Percentiles rank a stretch among this genome's conserved stretches.
Conservation (phyloP, 2,797 vertebrate species). For the Gallinago solitaria region DNA sequence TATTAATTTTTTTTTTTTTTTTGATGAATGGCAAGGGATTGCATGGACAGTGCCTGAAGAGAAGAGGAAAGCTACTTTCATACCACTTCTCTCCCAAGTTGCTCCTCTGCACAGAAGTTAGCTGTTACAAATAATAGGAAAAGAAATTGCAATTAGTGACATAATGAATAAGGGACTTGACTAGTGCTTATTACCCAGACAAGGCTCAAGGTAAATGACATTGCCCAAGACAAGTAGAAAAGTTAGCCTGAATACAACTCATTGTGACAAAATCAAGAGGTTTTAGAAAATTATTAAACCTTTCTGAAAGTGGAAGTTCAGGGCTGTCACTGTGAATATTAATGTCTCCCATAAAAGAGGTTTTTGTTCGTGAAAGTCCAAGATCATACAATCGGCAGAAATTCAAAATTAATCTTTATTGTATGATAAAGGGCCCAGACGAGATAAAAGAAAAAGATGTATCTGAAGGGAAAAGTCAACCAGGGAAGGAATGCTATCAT, state of each 20-base stretch:
- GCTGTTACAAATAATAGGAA: not conserved
- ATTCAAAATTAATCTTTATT: constrained; percentile 60
- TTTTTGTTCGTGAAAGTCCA: constrained; percentile 36
- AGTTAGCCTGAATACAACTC: constrained; percentile 15
- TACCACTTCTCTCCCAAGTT: not conserved
- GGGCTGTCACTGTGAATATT: constrained; percentile 35
- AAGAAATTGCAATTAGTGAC: constrained; percentile 25
- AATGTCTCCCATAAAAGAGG: constrained; percentile 36
- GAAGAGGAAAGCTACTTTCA: not conserved
- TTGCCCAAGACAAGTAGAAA: not conserved
- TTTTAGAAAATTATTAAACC: constrained; percentile 60
- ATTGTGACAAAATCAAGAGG: constrained; percentile 65
- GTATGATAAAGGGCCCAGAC: constrained; percentile 2
- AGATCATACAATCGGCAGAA: constrained; percentile 53
- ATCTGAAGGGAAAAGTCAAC: constrained; percentile 24
- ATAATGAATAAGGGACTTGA: constrained; percentile 5
- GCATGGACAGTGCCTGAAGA: not conserved
- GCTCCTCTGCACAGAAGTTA: not conserved
- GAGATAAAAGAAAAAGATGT: constrained; percentile 11
- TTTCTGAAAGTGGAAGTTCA: constrained; percentile 41
- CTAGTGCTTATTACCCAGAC: not conserved
- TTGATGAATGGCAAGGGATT: not conserved
- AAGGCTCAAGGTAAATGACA: not conserved
- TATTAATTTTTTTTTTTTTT: not conserved
- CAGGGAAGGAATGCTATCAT: not conserved